Evolutionary conservation across 2,888 invertebrate species (phyloP).

Genomic region (Lepidonotus clava): DNA sequence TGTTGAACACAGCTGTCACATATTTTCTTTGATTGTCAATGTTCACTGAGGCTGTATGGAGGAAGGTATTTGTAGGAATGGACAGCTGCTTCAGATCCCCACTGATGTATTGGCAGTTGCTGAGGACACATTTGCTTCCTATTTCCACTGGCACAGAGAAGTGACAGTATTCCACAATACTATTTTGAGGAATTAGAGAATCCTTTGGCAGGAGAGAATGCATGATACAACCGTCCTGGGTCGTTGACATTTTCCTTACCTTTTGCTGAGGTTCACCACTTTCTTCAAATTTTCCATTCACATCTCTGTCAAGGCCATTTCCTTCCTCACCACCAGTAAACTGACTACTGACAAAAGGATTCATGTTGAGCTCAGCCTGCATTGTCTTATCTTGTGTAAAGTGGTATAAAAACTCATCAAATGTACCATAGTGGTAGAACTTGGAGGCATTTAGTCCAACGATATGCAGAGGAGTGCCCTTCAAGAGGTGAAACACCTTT

Average conservation of each 20-base stretch:
- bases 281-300: too few species aligned
- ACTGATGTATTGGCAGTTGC: constrained; percentile 74
- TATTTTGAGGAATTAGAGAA: constrained; percentile 66
- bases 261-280: constrained; percentile 16
- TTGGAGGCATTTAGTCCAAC: constrained; percentile 78
- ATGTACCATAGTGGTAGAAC: constrained; percentile 82
- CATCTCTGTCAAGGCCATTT: background rate
- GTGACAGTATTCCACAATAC: constrained; percentile 80
- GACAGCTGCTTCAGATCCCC: constrained; percentile 54
- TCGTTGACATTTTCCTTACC: constrained; percentile 57
- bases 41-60: constrained; percentile 76
- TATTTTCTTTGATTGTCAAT: constrained; percentile 65
- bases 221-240: constrained; percentile 74
- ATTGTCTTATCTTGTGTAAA: constrained; percentile 73
- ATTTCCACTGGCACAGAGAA: constrained; percentile 74
- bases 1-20: constrained; percentile 75
- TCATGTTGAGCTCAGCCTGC: constrained; percentile 70
- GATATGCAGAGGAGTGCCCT: constrained; percentile 73
- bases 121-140: constrained; percentile 76
- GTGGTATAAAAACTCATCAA: constrained; percentile 76
- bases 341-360: constrained; percentile 70
- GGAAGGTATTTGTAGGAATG: constrained; percentile 72
- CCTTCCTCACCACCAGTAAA: background rate
- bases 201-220: constrained; percentile 71
- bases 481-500: constrained; percentile 74